Evolutionary conservation across 2,888 invertebrate species (phyloP).

Genomic region (Chymomyza amoena): DNA sequence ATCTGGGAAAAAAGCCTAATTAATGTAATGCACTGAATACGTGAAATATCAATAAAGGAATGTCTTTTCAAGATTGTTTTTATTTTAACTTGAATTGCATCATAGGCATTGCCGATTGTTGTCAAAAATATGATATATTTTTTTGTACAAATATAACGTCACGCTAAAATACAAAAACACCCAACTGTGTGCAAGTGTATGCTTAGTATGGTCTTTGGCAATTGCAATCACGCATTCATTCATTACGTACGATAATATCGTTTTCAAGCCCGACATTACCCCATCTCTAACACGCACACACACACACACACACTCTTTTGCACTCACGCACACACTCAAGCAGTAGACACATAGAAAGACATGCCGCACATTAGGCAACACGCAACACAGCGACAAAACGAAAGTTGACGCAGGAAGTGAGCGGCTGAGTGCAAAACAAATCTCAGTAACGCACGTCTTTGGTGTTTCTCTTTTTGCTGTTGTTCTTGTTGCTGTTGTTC

Average conservation of each 20-base stretch:
- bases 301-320: slow-evolving; percentile 28
- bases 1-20: too few relatives aligned
- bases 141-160: too few relatives aligned
- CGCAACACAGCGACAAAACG: slow-evolving; percentile 4
- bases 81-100: too few relatives aligned
- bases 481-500: slow-evolving; percentile 28
- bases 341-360: slow-evolving; percentile 11
- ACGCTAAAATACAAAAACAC: too few relatives aligned
- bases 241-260: neutral
- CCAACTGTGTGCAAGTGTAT: too few relatives aligned
- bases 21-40: too few relatives aligned
- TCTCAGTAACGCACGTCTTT: slow-evolving; percentile 64
- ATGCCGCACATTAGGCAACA: slow-evolving; percentile 59
- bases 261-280: neutral
- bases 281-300: slow-evolving; percentile 14
- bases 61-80: too few relatives aligned
- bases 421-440: slow-evolving; percentile 57
- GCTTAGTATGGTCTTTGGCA: too few relatives aligned
- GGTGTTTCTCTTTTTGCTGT: slow-evolving; percentile 39
- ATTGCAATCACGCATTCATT: too few relatives aligned
- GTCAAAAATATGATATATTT: too few relatives aligned
- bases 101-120: too few relatives aligned
- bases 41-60: too few relatives aligned
- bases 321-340: slow-evolving; percentile 7
- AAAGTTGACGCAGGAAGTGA: slow-evolving; percentile 36